Base-by-base conservation (phyloP, 1,140 invertebrate genomes). In the Drosophila aff. region DNA sequence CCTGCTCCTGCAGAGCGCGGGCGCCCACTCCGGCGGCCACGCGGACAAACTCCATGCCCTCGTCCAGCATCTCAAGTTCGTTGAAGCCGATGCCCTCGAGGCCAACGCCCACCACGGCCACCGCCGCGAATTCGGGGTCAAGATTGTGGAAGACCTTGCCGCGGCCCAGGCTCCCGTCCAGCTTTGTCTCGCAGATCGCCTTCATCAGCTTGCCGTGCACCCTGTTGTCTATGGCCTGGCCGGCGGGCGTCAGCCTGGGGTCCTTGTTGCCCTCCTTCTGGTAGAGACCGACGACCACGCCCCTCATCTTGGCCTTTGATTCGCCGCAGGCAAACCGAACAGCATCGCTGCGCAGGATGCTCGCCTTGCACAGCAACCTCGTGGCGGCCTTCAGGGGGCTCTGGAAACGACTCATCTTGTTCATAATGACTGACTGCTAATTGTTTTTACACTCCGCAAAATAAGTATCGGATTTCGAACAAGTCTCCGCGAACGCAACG, bases 101-200 rank as follows among this genome's bases (percentile, higher is more conserved):
- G 1, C 96, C 96, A 4, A 97, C 93, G 36, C 96, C 95, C 33
- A 95, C 95, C 3, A 97, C 94, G 28, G 95, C 95, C 1, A 97
- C 93, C 38, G 94, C 94, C 40, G 92, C 94, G 75, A 94, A 96
- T 13, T 94, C 93, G 1, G 93, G 89, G 66, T 96, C 95, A 81
- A 95, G 92, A 92, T 94, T 96, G 81, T 93, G 95, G 91, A 94
- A 96, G 72, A 94, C 93, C 91, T 93, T 94, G 74, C 83, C 94
- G 82, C 81, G 92, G 49, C 93, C 96, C 83, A 94, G 89, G 44
- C 65, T 62, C 0, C 93, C 79, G 57, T 90, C 79, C 18, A 91
- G 50, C 58, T 83, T 52, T 0, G 82, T 64, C 65, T 85, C 81
- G 40, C 82, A 81, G 23, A 93, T 72, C 16, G 86, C 47, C 53